Conservation (phyloP, 2,113 vertebrate genomes). For the Sturnira hondurensis region DNA sequence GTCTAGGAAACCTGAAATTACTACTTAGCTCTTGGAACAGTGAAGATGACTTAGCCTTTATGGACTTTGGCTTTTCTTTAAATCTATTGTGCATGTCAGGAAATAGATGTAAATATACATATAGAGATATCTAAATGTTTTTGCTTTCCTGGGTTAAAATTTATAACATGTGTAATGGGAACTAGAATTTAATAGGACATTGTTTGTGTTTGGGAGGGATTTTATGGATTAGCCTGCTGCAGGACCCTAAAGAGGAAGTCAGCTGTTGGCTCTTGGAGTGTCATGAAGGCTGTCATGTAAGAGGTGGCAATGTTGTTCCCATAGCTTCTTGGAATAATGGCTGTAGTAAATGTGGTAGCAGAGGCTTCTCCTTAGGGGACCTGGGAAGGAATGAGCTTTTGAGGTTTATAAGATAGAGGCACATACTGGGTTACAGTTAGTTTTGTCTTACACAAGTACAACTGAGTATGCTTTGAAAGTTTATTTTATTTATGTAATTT, state of each 20-base stretch:
- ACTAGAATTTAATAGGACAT: neutral
- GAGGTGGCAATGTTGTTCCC: neutral
- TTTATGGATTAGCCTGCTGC: neutral
- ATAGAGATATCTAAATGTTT: neutral
- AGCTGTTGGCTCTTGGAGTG: neutral
- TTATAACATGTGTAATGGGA: neutral
- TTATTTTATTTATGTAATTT: neutral
- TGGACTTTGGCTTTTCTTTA: neutral
- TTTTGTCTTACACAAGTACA: neutral
- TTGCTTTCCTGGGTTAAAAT: neutral
- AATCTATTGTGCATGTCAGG: neutral
- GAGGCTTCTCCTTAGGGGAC: neutral
- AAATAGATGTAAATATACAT: neutral
- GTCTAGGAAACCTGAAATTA: neutral
- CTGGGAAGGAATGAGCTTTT: neutral
- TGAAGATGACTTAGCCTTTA: neutral
- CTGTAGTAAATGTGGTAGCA: neutral
- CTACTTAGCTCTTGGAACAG: neutral
- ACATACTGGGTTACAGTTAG: neutral
- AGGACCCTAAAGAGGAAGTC: neutral
- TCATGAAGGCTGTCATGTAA: neutral
- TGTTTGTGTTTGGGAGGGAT: slow-evolving; percentile 2
- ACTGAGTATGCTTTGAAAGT: neutral
- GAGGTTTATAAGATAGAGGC: neutral
- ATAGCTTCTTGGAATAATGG: neutral